Conservation (phyloP, 2,113 vertebrate species). For the Pachyramphus minor region DNA sequence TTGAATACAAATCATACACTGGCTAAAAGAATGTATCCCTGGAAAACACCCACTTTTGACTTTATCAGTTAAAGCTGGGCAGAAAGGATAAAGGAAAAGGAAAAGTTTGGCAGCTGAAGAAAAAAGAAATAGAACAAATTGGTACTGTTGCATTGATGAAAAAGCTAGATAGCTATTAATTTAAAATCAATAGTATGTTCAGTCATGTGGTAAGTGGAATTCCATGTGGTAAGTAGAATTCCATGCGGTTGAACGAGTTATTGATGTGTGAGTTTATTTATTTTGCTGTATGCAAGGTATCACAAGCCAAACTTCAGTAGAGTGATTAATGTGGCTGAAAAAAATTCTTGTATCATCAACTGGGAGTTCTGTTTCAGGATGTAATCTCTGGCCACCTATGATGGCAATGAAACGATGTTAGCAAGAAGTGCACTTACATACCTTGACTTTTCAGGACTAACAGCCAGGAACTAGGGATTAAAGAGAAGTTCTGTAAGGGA, state of each 20-base stretch:
- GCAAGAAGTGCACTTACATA: neutral
- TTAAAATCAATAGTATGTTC: conserved; percentile 51
- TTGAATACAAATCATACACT: rapidly evolving
- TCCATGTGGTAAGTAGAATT: conserved; percentile 48
- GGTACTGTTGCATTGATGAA: neutral
- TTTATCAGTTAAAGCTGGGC: neutral
- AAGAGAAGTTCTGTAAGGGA: neutral
- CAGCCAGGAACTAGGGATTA: neutral
- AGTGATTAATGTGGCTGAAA: conserved; percentile 45
- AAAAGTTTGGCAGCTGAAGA: neutral
- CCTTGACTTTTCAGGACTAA: neutral
- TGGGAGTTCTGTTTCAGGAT: neutral
- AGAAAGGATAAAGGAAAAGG: neutral
- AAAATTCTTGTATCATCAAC: neutral
- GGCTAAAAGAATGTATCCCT: neutral
- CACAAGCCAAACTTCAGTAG: conserved; percentile 1
- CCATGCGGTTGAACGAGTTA: conserved; percentile 37
- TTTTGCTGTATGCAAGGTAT: conserved; percentile 43
- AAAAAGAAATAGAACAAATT: neutral
- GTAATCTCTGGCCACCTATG: neutral
- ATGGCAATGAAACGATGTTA: neutral
- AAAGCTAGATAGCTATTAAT: neutral
- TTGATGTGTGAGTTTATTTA: conserved; percentile 56
- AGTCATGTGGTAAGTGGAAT: conserved; percentile 40
- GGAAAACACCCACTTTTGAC: neutral